Evolutionary conservation across 2,888 invertebrate genomes (phyloP).

Genomic region (Chorisops tibialis): DNA sequence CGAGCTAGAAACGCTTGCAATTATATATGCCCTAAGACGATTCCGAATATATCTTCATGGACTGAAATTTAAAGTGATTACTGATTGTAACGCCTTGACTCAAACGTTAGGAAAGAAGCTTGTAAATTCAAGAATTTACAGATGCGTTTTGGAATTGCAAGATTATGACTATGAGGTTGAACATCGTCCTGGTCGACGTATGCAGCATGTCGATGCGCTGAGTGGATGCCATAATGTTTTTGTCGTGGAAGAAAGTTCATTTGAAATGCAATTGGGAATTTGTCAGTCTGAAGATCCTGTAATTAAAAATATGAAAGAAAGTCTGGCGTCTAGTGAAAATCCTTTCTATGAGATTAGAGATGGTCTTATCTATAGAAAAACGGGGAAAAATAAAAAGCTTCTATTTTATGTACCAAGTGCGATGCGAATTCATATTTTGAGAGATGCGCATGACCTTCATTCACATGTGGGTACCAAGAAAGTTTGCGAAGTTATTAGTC

Average conservation of each 20-base stretch:
- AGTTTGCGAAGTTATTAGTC: constrained; percentile 32
- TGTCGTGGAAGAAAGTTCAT: background rate
- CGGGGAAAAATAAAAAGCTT: constrained; percentile 1
- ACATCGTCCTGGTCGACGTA: constrained; percentile 31
- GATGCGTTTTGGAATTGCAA: constrained; percentile 30
- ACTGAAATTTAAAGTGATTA: constrained; percentile 38
- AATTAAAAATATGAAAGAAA: constrained; percentile 29
- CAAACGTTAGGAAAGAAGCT: constrained; percentile 31
- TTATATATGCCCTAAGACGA: constrained; percentile 38
- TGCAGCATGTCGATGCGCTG: constrained; percentile 40
- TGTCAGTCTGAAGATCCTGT: constrained; percentile 21
- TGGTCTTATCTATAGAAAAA: constrained; percentile 18
- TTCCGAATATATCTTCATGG: constrained; percentile 39
- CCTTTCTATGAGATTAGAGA: background rate
- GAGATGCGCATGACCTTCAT: constrained; percentile 35
- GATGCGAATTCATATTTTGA: constrained; percentile 32
- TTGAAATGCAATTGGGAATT: background rate
- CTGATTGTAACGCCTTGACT: constrained; percentile 38
- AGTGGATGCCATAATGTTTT: constrained; percentile 29
- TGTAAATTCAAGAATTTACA: constrained; percentile 33
- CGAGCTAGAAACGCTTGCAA: constrained; percentile 41
- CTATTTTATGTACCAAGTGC: constrained; percentile 28
- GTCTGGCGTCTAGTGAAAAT: background rate
- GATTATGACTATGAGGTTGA: constrained; percentile 32
- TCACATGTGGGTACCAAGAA: constrained; percentile 41